Evolutionary conservation across 1,140 invertebrate genomes (phyloP).

Genomic region (Calephelis nemesis): DNA sequence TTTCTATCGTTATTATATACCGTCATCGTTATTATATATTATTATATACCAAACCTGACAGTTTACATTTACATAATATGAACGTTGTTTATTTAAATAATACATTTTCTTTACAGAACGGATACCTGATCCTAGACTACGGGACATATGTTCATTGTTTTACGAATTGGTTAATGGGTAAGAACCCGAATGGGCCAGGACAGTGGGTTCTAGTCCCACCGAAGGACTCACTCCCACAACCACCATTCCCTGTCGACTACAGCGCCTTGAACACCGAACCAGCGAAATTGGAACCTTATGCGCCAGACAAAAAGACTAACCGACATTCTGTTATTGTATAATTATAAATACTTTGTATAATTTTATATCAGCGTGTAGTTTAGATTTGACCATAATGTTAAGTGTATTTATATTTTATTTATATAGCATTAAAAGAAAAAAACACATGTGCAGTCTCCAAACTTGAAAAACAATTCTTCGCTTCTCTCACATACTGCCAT

Average conservation of each 20-base stretch:
- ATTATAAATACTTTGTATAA: conserved; percentile 26
- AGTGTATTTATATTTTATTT: too few species aligned
- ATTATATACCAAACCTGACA: too few species aligned
- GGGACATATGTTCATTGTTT: conserved; percentile 84
- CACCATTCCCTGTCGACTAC: conserved; percentile 86
- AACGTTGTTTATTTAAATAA: too few species aligned
- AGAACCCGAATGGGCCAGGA: conserved; percentile 86
- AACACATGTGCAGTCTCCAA: too few species aligned
- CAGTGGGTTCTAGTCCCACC: conserved; percentile 85
- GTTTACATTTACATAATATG: too few species aligned
- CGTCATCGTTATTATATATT: too few species aligned
- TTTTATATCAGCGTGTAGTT: not conserved
- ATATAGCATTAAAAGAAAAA: too few species aligned
- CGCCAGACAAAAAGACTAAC: conserved; percentile 83
- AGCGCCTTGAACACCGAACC: conserved; percentile 85
- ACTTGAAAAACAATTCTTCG: too few species aligned
- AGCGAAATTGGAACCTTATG: conserved; percentile 84
- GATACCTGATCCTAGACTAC: conserved; percentile 82
- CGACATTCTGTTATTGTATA: conserved; percentile 86
- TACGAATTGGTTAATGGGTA: conserved; percentile 85
- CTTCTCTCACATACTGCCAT: too few species aligned
- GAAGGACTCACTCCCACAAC: conserved; percentile 77
- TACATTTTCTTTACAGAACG: conserved; percentile 78
- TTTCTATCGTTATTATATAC: too few species aligned
- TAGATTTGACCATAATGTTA: too few species aligned